Evolutionary conservation across 2,113 vertebrate genomes (phyloP).

Genomic region (Shinisaurus crocodilurus): DNA sequence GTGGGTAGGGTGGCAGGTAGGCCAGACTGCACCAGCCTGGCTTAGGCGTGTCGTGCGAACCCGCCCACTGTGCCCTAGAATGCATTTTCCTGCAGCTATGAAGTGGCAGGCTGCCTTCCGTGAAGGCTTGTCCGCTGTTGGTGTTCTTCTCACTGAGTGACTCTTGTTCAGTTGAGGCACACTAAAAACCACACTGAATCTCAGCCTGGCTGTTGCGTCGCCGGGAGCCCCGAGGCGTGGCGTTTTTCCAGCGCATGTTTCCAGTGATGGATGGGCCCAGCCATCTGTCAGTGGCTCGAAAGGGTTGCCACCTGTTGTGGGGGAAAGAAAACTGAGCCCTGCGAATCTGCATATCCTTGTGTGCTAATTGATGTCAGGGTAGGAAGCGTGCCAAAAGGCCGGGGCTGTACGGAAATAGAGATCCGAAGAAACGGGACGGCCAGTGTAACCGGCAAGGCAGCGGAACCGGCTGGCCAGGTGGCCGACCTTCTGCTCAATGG

Average conservation of each 20-base stretch:
- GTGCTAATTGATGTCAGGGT: not conserved
- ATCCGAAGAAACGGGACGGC: not conserved
- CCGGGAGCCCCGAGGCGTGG: not conserved
- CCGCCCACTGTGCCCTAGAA: not conserved
- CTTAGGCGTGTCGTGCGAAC: too few species aligned
- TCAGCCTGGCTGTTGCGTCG: not conserved
- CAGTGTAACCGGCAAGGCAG: not conserved
- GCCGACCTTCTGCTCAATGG: not conserved
- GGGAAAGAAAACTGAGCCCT: not conserved
- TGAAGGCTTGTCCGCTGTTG: not conserved
- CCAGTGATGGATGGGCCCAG: not conserved
- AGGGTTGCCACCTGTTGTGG: not conserved
- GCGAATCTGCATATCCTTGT: conserved; percentile 4
- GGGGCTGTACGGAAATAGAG: not conserved
- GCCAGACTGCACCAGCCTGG: too few species aligned
- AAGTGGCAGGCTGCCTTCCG: not conserved
- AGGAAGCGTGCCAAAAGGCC: not conserved
- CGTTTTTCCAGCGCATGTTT: not conserved
- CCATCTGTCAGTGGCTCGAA: not conserved
- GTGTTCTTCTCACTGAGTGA: not conserved
- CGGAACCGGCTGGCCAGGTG: not conserved
- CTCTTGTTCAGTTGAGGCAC: not conserved
- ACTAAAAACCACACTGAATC: not conserved
- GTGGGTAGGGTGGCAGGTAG: too few species aligned
- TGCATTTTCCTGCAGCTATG: not conserved